A percentile compares a stretch with the other conserved stretches of the same genome.
These are phyloP conservation scores for Gymnoscopelus braueri DNA, from an alignment of 2,797 vertebrate genomes.

Conservation along the genomic window DNA sequence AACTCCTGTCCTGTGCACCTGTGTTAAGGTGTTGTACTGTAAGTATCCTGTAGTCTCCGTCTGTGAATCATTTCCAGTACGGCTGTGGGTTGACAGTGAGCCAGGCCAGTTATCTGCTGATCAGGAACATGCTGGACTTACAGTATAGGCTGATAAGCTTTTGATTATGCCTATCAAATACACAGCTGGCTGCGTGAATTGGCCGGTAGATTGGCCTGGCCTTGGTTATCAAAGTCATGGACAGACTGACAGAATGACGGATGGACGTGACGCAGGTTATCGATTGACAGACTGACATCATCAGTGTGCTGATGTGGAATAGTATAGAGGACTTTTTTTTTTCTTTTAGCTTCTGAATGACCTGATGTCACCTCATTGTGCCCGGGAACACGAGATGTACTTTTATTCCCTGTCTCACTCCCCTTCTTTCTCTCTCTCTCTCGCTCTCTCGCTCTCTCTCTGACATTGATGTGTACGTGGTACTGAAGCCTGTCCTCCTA, in stretches of 20 bases:
- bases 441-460: background rate
- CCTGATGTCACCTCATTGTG: background rate
- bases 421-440: background rate
- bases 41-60: too few relatives aligned
- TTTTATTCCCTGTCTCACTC: too few relatives aligned
- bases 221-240: slow-evolving; percentile 19
- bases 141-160: slow-evolving; percentile 21
- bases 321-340: background rate
- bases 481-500: slow-evolving; percentile 22
- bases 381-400: background rate
- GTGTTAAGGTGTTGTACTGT: too few relatives aligned
- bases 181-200: slow-evolving; percentile 27
- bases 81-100: too few relatives aligned
- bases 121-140: background rate
- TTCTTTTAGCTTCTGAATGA: slow-evolving; percentile 2
- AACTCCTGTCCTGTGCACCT: too few relatives aligned
- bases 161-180: slow-evolving; percentile 20
- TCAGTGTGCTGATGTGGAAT: slow-evolving; percentile 7
- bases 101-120: background rate
- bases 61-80: too few relatives aligned
- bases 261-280: slow-evolving; percentile 48
- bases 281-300: slow-evolving; percentile 66
- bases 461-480: background rate
- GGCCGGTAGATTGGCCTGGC: slow-evolving; percentile 35
- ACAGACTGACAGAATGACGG: background rate